Evolutionary conservation across 2,888 invertebrate genomes (phyloP), one percentile per base, ranked within the genome.

Genomic region (Sepioteuthis lessoniana): DNA sequence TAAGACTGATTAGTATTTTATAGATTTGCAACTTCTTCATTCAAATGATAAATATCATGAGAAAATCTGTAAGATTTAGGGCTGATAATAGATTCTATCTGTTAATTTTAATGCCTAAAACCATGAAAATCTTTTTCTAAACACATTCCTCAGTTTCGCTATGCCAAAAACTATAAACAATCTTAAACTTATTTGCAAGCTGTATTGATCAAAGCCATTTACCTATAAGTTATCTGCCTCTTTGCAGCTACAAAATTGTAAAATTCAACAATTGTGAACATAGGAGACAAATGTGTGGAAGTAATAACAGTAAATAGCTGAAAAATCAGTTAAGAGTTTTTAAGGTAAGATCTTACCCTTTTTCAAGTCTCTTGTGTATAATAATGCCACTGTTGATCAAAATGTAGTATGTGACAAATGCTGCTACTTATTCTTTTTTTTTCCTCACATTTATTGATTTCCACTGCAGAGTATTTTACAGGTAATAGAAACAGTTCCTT

Each of bases 171-270:
- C n/a, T 76, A n/a, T n/a, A 76, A 76, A 76, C n/a, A 35, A 76
- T 76, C n/a, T 13, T 76, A 76, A 19, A 76, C n/a, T 76, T 55
- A 55, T 55, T 76, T 76, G 76, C n/a, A n/a, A 76, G 76, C n/a
- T 76, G 76, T 76, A 76, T 76, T 76, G 76, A 76, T 76, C 76
- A 76, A 76, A 76, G 31, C n/a, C n/a, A 76, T 76, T 76, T 16
- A 76, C 76, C 76, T n/a, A n/a, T 76, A 76, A 76, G 76, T 76
- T 76, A 91, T 91, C 91, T 91, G 91, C 91, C 91, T 91, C 91
- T 91, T 91, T 91, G 42, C 91, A 91, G 91, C 91, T 91, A 46
- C 91, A 46, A 91, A 91, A 91, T 42, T 91, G 46, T 91, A 91
- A 46, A 91, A 91, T n/a, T 91, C 42, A 91, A 42, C 42, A 91